phyloP scores from a whole-genome alignment of 2,113 vertebrate species.

The Bufo bufo region DNA sequence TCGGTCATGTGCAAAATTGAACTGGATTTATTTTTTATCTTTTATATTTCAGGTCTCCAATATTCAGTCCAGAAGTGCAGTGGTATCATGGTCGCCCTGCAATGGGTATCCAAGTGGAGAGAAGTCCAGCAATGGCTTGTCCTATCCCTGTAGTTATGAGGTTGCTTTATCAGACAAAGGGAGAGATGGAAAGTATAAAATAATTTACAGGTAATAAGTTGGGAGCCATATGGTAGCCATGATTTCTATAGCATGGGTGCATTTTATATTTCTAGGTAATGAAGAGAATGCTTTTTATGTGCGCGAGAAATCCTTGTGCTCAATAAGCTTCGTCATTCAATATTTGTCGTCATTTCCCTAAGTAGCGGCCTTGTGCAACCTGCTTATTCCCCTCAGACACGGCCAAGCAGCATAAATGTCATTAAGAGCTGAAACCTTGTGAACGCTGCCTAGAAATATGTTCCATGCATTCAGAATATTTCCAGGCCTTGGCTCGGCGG shows the following conservation, averaged over 20 bases:
- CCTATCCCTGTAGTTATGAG: slow-evolving; percentile 90
- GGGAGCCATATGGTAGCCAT: not conserved
- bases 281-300: not conserved
- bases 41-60: slow-evolving; percentile 80
- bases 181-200: slow-evolving; percentile 90
- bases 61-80: slow-evolving; percentile 86
- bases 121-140: slow-evolving; percentile 82
- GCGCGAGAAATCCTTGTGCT: not conserved
- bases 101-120: slow-evolving; percentile 80
- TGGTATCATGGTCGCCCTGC: slow-evolving; percentile 88
- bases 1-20: too few species aligned
- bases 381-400: not conserved
- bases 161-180: slow-evolving; percentile 95
- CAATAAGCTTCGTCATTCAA: not conserved
- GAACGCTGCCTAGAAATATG: not conserved
- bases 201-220: slow-evolving; percentile 88
- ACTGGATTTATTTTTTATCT: not conserved
- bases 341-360: not conserved
- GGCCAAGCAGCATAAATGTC: slow-evolving; percentile 4
- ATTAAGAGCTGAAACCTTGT: not conserved
- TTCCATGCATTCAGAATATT: not conserved
- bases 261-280: not conserved
- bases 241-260: not conserved
- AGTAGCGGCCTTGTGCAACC: not conserved
- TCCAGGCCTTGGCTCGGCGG: not conserved